A percentile compares a stretch with the other conserved stretches of the same genome.
Evolutionary conservation across 23 tunicate genomes (phyloP).

Genomic region (Clavelina lepadiformis): DNA sequence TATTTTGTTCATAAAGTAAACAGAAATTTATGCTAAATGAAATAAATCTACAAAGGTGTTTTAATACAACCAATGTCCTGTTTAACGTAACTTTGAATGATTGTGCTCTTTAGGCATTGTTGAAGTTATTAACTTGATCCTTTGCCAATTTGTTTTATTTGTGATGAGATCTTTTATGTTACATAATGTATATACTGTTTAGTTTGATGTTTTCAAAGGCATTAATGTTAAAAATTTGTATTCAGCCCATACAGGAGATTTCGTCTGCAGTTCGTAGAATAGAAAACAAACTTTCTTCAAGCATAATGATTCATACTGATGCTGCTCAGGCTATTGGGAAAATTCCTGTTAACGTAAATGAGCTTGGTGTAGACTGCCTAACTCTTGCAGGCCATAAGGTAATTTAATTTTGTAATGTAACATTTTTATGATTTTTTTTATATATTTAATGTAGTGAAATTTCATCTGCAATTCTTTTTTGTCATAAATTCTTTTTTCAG

Average conservation of each 20-base stretch:
- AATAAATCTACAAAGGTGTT: too few relatives aligned
- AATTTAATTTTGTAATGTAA: slow-evolving; percentile 1
- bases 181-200: neutral
- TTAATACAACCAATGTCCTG: too few relatives aligned
- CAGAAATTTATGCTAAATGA: too few relatives aligned
- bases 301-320: slow-evolving; percentile 61
- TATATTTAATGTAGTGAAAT: neutral
- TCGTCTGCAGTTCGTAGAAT: neutral
- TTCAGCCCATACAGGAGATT: slow-evolving; percentile 66
- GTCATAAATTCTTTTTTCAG: slow-evolving; percentile 17
- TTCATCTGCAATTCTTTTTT: neutral
- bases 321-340: slow-evolving; percentile 98
- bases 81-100: too few relatives aligned
- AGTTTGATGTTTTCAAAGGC: neutral
- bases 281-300: slow-evolving; percentile 3
- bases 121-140: too few relatives aligned
- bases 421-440: neutral
- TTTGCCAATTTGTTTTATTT: too few relatives aligned
- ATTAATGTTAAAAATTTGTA: too few relatives aligned
- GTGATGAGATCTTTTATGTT: too few relatives aligned
- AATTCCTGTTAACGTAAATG: slow-evolving; percentile 55
- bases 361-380: slow-evolving; percentile 73
- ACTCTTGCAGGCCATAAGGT: slow-evolving; percentile 96
- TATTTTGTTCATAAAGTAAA: too few relatives aligned
- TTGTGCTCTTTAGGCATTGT: too few relatives aligned